Evolutionary conservation across 2,113 vertebrate genomes (phyloP).

Genomic region (Paralichthys olivaceus): DNA sequence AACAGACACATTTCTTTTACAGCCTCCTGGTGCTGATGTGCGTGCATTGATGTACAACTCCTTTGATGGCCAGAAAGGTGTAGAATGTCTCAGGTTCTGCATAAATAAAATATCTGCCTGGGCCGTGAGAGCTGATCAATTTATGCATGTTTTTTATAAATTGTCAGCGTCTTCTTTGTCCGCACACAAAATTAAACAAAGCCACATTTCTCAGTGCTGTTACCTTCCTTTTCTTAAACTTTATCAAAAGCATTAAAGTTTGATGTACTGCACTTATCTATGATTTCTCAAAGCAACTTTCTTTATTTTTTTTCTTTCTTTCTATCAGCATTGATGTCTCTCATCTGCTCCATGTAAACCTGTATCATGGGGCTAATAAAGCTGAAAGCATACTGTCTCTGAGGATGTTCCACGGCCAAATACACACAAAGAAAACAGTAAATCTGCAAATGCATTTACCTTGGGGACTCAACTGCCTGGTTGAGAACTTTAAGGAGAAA

Average conservation of each 20-base stretch:
- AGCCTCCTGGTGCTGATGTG: background rate
- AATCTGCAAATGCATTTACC: too few species aligned
- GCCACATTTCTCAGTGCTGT: background rate
- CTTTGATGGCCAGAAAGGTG: conserved; percentile 36
- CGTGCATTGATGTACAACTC: conserved; percentile 51
- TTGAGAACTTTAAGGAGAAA: conserved; percentile 16
- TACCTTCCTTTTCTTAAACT: background rate
- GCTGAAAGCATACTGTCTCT: conserved; percentile 15
- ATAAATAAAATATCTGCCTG: conserved; percentile 51
- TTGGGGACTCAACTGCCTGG: background rate
- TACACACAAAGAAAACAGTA: too few species aligned
- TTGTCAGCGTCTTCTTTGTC: conserved; percentile 16
- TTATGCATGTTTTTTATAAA: conserved; percentile 40
- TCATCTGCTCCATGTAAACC: background rate
- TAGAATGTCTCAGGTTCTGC: conserved; percentile 39
- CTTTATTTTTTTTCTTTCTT: background rate
- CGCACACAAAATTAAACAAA: conserved; percentile 2
- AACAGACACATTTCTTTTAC: conserved; percentile 8
- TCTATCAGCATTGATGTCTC: background rate
- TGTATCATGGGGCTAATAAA: conserved; percentile 11
- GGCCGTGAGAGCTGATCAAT: conserved; percentile 37
- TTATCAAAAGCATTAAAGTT: background rate
- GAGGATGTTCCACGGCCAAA: too few species aligned
- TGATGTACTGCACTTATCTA: background rate
- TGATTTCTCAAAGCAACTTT: background rate